Conservation (phyloP, 2,113 vertebrate species). For the Poecile atricapillus region DNA sequence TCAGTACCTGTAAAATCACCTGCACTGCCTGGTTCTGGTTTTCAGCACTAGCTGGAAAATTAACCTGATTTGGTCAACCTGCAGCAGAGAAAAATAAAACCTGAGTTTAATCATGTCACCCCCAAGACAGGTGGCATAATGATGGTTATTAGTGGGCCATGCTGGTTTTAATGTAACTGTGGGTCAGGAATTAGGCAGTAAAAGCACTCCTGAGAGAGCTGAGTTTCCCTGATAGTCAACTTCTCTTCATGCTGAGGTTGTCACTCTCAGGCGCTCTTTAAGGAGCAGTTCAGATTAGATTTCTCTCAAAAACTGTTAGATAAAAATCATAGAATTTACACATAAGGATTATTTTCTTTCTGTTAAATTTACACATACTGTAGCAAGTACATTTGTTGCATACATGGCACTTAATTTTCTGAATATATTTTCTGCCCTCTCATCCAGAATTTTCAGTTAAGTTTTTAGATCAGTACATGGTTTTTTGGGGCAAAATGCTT, state of each 20-base stretch:
- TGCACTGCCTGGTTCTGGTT: neutral
- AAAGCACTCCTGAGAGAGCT: neutral
- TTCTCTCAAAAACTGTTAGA: neutral
- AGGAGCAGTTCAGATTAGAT: neutral
- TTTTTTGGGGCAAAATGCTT: neutral
- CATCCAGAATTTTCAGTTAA: neutral
- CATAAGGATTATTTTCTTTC: neutral
- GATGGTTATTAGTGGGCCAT: neutral
- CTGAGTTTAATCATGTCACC: neutral
- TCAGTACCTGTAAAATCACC: neutral
- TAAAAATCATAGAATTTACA: neutral
- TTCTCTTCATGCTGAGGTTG: neutral
- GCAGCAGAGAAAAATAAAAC: neutral
- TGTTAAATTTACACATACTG: neutral
- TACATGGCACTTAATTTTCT: neutral
- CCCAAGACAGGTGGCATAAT: neutral
- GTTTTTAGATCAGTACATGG: neutral
- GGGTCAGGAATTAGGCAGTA: neutral
- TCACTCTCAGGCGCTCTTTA: neutral
- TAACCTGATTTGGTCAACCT: neutral
- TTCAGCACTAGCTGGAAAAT: neutral
- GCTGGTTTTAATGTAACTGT: neutral
- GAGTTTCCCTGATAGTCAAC: neutral
- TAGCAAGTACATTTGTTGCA: neutral
- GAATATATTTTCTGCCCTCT: neutral